Conservation (phyloP, 2,113 vertebrate species). For the Syrmaticus mikado region DNA sequence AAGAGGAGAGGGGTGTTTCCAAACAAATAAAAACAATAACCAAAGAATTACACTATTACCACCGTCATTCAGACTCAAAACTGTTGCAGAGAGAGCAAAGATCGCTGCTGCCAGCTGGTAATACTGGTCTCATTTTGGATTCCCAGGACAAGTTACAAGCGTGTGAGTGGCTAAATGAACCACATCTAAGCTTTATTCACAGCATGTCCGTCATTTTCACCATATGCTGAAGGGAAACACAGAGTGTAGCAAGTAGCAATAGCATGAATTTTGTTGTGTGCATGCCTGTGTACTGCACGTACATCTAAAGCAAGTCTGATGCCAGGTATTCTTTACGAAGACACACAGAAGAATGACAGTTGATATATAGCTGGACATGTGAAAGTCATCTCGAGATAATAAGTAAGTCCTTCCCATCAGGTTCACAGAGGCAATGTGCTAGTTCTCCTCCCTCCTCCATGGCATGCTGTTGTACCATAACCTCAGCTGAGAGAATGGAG, state of each 20-base stretch:
- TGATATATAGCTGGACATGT: neutral
- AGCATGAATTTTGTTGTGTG: neutral
- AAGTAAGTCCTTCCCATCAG: neutral
- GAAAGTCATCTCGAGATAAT: neutral
- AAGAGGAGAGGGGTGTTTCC: neutral
- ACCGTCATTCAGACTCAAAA: neutral
- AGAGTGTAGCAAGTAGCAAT: neutral
- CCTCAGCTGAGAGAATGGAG: neutral
- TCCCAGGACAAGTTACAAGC: neutral
- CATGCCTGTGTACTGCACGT: neutral
- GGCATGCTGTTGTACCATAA: neutral
- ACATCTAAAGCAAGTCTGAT: neutral
- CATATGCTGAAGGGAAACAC: neutral
- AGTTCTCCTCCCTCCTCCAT: neutral
- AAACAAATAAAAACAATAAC: neutral
- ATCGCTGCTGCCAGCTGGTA: neutral
- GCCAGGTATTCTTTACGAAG: neutral
- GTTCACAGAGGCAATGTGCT: neutral
- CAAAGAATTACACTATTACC: neutral
- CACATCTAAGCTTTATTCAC: neutral
- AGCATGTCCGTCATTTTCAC: neutral
- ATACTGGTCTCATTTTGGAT: neutral
- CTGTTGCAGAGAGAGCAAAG: neutral
- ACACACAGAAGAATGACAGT: neutral
- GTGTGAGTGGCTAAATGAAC: neutral